These are phyloP conservation scores for Caenorhabditis drosophilae DNA, from an alignment of 2,888 invertebrate genomes.

Conservation along the genomic window DNA sequence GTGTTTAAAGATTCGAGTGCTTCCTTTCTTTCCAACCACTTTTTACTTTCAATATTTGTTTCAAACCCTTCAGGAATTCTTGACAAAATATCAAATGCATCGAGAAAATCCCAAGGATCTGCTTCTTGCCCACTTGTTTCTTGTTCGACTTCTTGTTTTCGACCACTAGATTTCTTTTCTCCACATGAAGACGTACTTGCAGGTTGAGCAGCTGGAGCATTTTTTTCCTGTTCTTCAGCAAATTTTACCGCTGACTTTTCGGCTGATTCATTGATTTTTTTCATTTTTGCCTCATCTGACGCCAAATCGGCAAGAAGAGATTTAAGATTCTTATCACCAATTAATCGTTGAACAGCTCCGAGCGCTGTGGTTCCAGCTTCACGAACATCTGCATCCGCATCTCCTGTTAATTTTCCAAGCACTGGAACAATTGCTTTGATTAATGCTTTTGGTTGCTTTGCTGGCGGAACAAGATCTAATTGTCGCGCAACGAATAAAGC, in stretches of 20 bases:
- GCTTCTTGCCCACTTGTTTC: slow-evolving; percentile 70
- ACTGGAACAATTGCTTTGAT: slow-evolving; percentile 69
- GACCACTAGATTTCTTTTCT: not conserved
- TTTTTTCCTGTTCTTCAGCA: slow-evolving; percentile 27
- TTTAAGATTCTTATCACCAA: slow-evolving; percentile 86
- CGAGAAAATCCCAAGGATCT: slow-evolving; percentile 77
- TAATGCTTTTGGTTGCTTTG: slow-evolving; percentile 69
- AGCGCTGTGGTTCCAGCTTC: slow-evolving; percentile 90
- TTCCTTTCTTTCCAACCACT: slow-evolving; percentile 94
- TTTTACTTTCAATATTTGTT: slow-evolving; percentile 86
- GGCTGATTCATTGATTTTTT: slow-evolving; percentile 42
- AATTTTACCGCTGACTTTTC: slow-evolving; percentile 23
- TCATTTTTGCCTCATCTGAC: slow-evolving; percentile 76
- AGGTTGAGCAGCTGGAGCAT: slow-evolving; percentile 27
- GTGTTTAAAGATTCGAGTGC: slow-evolving; percentile 73
- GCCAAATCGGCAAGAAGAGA: slow-evolving; percentile 83
- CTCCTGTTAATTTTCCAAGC: slow-evolving; percentile 47
- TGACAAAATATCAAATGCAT: slow-evolving; percentile 89
- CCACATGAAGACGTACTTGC: slow-evolving; percentile 12
- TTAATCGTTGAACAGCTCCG: slow-evolving; percentile 89
- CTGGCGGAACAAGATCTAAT: slow-evolving; percentile 30
- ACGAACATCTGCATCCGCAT: slow-evolving; percentile 73
- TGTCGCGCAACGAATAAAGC: slow-evolving; percentile 51
- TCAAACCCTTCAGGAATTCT: slow-evolving; percentile 93
- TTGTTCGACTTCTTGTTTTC: slow-evolving; percentile 1